Evolutionary conservation across 2,888 invertebrate species (phyloP).

Genomic region (Drosophila borealis): DNA sequence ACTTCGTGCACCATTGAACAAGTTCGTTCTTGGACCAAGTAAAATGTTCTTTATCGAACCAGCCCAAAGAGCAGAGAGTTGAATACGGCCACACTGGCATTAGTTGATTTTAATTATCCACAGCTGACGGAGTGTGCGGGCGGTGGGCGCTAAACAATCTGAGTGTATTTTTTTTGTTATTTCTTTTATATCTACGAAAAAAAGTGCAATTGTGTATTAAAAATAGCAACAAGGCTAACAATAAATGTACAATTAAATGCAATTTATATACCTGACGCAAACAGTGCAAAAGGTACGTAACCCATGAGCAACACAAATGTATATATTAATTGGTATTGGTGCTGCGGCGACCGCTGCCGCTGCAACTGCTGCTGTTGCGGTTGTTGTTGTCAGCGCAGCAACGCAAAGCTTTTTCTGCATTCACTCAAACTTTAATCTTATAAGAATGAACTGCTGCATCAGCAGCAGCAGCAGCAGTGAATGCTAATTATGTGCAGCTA

Average conservation of each 20-base stretch:
- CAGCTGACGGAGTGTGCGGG: slow-evolving; percentile 49
- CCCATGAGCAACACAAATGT: slow-evolving; percentile 5
- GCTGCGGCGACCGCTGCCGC: neutral
- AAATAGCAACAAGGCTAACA: slow-evolving; percentile 33
- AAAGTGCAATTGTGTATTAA: slow-evolving; percentile 49
- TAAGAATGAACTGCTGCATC: slow-evolving; percentile 26
- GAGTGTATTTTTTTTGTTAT: slow-evolving; percentile 35
- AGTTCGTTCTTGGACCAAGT: neutral
- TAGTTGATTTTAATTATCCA: slow-evolving; percentile 43
- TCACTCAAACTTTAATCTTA: slow-evolving; percentile 9
- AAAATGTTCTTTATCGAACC: slow-evolving; percentile 4
- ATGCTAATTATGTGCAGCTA: slow-evolving; percentile 30
- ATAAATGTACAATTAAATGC: slow-evolving; percentile 25
- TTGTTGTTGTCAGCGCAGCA: slow-evolving; percentile 9
- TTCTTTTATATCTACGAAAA: slow-evolving; percentile 28
- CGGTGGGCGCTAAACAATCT: slow-evolving; percentile 23
- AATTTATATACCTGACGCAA: slow-evolving; percentile 11
- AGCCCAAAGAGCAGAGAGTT: neutral
- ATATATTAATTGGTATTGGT: slow-evolving; percentile 22
- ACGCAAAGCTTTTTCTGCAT: slow-evolving; percentile 10
- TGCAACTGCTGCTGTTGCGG: neutral
- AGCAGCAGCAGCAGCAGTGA: slow-evolving; percentile 16
- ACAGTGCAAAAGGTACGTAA: slow-evolving; percentile 38
- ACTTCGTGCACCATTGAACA: neutral
- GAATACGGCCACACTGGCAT: slow-evolving; percentile 39